A percentile compares a stretch with the other conserved stretches of the same genome.
These are phyloP conservation scores for Oceanites oceanicus DNA, from an alignment of 2,113 vertebrate species.

Conservation along the genomic window DNA sequence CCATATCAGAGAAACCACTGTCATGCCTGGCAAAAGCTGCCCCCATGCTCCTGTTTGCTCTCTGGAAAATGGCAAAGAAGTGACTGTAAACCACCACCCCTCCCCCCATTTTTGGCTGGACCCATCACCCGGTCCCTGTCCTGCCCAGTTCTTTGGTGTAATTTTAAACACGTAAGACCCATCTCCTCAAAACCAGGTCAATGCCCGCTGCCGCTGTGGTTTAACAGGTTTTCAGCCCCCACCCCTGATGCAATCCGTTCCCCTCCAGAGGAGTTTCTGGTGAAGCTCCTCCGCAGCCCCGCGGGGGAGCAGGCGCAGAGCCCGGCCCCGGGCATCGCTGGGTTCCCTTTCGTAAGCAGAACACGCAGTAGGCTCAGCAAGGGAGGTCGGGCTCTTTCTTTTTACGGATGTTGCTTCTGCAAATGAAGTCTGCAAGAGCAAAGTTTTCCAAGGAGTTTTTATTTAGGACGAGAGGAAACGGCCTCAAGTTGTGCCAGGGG, in stretches of 20 bases:
- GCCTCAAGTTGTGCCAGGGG: too few species aligned
- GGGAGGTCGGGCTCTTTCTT: neutral
- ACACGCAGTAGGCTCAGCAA: neutral
- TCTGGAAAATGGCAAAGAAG: neutral
- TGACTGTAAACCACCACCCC: neutral
- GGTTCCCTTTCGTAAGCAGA: fast-evolving
- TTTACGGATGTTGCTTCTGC: fast-evolving
- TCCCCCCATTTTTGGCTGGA: neutral
- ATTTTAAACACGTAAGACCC: neutral
- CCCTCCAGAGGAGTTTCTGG: neutral
- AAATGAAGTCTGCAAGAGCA: neutral
- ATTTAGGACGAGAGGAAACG: too few species aligned
- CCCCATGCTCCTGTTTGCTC: neutral
- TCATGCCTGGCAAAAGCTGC: neutral
- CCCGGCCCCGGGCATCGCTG: neutral
- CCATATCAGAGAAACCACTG: neutral
- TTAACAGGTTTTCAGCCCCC: neutral
- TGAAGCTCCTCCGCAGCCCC: neutral
- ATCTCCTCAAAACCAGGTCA: neutral
- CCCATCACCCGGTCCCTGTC: neutral
- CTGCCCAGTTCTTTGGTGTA: neutral
- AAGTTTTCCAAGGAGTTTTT: neutral
- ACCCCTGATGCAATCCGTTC: too few species aligned
- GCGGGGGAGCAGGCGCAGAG: neutral
- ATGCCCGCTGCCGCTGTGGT: neutral